phyloP scores from a whole-genome alignment of 2,888 invertebrate genomes.

The Ceratothoa steindachneri region DNA sequence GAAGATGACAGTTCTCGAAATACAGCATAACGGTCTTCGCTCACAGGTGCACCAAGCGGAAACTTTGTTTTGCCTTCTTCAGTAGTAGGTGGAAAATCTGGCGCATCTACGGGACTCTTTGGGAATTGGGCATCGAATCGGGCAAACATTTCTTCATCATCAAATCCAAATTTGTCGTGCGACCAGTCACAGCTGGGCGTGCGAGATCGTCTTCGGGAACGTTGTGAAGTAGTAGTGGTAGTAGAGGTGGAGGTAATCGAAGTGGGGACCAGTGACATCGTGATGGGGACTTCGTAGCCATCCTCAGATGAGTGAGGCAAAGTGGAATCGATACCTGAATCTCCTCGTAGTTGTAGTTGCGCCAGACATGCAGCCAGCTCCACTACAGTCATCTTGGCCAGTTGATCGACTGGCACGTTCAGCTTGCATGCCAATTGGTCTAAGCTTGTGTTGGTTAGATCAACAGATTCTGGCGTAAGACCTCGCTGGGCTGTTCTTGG shows the following conservation, averaged over 20 bases:
- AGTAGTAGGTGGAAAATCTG: constrained; percentile 29
- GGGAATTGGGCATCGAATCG: constrained; percentile 48
- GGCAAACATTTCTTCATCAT: constrained; percentile 46
- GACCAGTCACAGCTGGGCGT: background rate
- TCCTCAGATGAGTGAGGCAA: background rate
- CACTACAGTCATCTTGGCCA: constrained; percentile 80
- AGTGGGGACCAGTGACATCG: background rate
- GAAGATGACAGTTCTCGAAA: constrained; percentile 66
- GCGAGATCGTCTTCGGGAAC: background rate
- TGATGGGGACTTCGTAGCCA: background rate
- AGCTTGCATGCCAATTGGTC: constrained; percentile 71
- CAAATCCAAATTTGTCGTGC: constrained; percentile 23
- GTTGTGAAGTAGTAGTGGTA: too few relatives aligned
- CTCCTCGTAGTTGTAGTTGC: constrained; percentile 48
- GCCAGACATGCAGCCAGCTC: constrained; percentile 73
- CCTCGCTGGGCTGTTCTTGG: constrained; percentile 53
- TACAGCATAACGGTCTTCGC: constrained; percentile 75
- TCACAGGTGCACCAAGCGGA: constrained; percentile 38
- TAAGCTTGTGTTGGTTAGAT: constrained; percentile 64
- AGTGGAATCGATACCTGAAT: constrained; percentile 41
- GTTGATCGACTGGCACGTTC: constrained; percentile 70
- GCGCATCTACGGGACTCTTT: constrained; percentile 43
- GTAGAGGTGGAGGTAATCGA: too few relatives aligned
- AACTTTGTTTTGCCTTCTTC: background rate
- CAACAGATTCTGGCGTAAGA: constrained; percentile 57